phyloP scores from a whole-genome alignment of 2,888 invertebrate species.

The Cryptocheilus praepositus region DNA sequence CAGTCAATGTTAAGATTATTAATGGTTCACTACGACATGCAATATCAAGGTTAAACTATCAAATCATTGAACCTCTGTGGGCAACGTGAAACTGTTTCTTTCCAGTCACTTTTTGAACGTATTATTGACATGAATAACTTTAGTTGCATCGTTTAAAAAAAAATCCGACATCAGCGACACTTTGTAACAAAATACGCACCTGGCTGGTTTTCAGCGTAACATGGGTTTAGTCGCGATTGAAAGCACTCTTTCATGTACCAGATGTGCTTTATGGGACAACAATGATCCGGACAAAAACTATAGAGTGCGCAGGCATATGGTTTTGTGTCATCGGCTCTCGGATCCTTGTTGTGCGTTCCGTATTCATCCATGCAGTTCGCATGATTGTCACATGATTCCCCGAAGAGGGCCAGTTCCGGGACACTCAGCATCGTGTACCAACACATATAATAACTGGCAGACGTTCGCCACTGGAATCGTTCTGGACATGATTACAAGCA shows the following conservation, averaged over 20 bases:
- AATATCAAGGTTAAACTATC: too few relatives aligned
- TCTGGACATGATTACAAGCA: slow-evolving; percentile 65
- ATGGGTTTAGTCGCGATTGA: slow-evolving; percentile 76
- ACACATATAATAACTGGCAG: slow-evolving; percentile 82
- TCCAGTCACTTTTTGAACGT: too few relatives aligned
- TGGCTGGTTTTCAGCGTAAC: slow-evolving; percentile 73
- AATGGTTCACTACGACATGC: too few relatives aligned
- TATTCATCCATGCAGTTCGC: slow-evolving; percentile 77
- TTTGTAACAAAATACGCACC: slow-evolving; percentile 54
- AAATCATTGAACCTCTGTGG: too few relatives aligned
- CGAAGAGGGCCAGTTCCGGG: slow-evolving; percentile 76
- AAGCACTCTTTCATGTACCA: slow-evolving; percentile 74
- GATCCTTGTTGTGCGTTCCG: slow-evolving; percentile 76
- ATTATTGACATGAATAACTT: too few relatives aligned
- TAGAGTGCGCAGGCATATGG: slow-evolving; percentile 80
- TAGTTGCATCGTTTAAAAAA: too few relatives aligned
- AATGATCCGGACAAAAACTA: slow-evolving; percentile 83
- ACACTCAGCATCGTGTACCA: slow-evolving; percentile 80
- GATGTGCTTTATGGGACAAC: slow-evolving; percentile 78
- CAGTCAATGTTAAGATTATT: too few relatives aligned
- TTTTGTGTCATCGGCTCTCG: slow-evolving; percentile 77
- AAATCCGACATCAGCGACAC: too few relatives aligned
- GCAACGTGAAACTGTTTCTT: too few relatives aligned
- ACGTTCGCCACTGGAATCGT: slow-evolving; percentile 80
- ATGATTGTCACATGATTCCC: slow-evolving; percentile 80